Percentiles rank a stretch among this genome's conserved stretches.
Conservation (phyloP, 92 coral and sea anemone genomes). For the Montipora capitata region DNA sequence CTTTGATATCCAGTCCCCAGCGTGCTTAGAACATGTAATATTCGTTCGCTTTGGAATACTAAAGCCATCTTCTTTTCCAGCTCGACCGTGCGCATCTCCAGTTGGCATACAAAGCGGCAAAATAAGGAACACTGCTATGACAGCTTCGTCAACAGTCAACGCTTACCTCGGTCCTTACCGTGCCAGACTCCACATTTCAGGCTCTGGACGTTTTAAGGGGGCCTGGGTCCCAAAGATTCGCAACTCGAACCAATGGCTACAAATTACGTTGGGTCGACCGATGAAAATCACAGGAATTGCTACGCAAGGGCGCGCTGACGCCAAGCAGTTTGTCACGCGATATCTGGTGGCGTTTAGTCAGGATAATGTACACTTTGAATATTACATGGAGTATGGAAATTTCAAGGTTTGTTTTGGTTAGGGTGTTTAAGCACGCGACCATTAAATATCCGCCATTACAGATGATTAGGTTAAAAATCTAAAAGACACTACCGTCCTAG, state of each 20-base stretch:
- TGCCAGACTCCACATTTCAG: slow-evolving; percentile 82
- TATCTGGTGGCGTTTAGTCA: slow-evolving; percentile 83
- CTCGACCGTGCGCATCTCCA: slow-evolving; percentile 78
- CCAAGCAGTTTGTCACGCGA: slow-evolving; percentile 85
- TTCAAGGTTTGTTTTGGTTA: slow-evolving; percentile 50
- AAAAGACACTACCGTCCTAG: too few species aligned
- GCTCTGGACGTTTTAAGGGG: slow-evolving; percentile 81
- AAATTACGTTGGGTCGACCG: slow-evolving; percentile 82
- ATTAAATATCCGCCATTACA: too few species aligned
- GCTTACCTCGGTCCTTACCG: slow-evolving; percentile 72
- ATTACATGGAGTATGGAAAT: slow-evolving; percentile 77
- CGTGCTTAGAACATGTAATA: too few species aligned
- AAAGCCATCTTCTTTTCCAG: slow-evolving; percentile 23
- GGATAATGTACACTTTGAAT: slow-evolving; percentile 79
- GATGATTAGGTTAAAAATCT: too few species aligned
- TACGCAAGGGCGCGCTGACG: slow-evolving; percentile 90
- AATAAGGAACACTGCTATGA: slow-evolving; percentile 77
- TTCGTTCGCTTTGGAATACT: too few species aligned
- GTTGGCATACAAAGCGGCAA: slow-evolving; percentile 82
- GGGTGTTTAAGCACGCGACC: neutral
- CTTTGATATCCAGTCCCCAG: too few species aligned
- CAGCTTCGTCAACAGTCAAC: slow-evolving; percentile 81
- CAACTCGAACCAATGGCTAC: slow-evolving; percentile 89
- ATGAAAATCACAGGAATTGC: slow-evolving; percentile 79
- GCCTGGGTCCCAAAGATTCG: slow-evolving; percentile 90